Conservation (phyloP, 1,140 invertebrate genomes). For the Halesus radiatus region DNA sequence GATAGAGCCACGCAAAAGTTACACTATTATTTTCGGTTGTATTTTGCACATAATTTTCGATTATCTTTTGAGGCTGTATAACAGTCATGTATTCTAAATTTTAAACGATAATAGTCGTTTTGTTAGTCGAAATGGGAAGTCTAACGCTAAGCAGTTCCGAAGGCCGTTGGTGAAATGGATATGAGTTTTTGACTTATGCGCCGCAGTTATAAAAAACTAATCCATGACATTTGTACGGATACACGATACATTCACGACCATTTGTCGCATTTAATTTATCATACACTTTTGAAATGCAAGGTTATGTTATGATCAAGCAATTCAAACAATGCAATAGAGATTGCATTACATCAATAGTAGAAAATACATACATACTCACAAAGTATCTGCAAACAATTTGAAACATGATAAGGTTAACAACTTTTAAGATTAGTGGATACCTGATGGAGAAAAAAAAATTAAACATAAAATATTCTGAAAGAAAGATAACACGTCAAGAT, state of each 20-base stretch:
- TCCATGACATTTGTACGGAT: neutral
- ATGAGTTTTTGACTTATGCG: slow-evolving; percentile 8
- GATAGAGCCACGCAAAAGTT: no score
- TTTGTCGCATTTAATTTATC: neutral
- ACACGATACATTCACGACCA: neutral
- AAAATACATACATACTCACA: neutral
- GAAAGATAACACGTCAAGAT: no score
- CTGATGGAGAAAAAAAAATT: neutral
- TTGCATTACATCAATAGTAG: neutral
- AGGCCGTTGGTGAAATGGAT: neutral
- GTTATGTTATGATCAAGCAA: neutral
- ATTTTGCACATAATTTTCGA: no score
- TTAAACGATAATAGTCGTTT: no score
- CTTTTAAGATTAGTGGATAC: neutral
- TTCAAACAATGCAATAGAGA: neutral
- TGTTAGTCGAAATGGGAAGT: neutral
- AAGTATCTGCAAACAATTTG: neutral
- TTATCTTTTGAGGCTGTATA: no score
- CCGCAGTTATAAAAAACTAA: neutral
- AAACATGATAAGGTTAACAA: neutral
- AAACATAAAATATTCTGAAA: no score
- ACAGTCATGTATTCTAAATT: no score
- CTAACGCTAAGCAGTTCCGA: neutral
- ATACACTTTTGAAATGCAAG: neutral
- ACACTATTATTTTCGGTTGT: no score